Conservation (phyloP, 2,113 vertebrate species). For the Carassius gibelio region DNA sequence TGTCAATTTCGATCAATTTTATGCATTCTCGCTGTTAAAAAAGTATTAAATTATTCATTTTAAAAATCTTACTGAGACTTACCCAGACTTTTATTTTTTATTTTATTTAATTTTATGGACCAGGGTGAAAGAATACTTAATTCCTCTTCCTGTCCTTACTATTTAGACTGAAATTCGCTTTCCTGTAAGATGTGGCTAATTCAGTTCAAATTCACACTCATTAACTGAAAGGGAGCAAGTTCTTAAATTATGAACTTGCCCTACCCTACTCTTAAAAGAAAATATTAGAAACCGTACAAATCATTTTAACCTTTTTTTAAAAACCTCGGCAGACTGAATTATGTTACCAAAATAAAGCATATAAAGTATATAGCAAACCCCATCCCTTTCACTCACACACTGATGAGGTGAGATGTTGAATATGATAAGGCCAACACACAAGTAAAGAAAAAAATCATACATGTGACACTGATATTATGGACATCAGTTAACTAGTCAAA, state of each 20-base stretch:
- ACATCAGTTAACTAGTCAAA: not conserved
- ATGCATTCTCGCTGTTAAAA: not conserved
- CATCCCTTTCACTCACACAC: not conserved
- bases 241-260: not conserved
- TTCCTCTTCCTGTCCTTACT: not conserved
- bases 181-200: not conserved
- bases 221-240: not conserved
- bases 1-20: not conserved
- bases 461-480: not conserved
- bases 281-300: not conserved
- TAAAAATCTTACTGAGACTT: not conserved
- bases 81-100: not conserved
- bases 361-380: not conserved
- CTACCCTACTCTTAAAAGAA: not conserved
- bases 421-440: not conserved
- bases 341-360: not conserved
- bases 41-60: not conserved
- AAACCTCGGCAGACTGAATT: not conserved
- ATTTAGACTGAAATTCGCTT: not conserved
- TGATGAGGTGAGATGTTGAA: not conserved
- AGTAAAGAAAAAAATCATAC: not conserved
- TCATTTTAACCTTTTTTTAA: not conserved
- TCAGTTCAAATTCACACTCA: not conserved
- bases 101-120: not conserved
- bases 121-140: not conserved